phyloP scores from a whole-genome alignment of 2,113 vertebrate species.

The Anarhynchus alexandrinus region DNA sequence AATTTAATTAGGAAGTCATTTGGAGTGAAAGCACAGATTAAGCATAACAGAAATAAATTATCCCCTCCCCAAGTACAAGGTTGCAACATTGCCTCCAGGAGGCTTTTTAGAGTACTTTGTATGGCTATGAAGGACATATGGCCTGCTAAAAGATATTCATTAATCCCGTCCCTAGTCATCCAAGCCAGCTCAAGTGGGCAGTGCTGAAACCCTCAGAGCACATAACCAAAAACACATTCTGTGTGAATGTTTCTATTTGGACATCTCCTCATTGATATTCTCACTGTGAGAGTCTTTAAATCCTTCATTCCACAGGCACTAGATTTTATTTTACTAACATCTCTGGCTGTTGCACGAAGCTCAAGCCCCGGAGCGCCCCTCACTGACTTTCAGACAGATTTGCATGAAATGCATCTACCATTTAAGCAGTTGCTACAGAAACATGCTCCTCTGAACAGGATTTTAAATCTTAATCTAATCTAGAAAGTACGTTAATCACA shows the following conservation, averaged over 20 bases:
- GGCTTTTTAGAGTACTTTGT: not conserved
- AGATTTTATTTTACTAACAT: not conserved
- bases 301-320: not conserved
- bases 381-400: not conserved
- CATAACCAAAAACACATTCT: not conserved
- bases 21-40: not conserved
- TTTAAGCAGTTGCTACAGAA: not conserved
- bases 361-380: accelerated
- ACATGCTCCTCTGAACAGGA: not conserved
- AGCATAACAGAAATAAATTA: not conserved
- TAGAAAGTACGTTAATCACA: not conserved
- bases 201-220: not conserved
- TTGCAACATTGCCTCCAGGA: not conserved
- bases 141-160: not conserved
- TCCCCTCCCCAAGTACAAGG: not conserved
- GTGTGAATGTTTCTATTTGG: not conserved
- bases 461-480: not conserved
- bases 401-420: not conserved
- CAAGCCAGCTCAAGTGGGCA: not conserved
- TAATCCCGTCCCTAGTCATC: accelerated
- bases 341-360: not conserved
- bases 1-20: not conserved
- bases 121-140: not conserved
- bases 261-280: not conserved
- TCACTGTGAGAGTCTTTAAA: not conserved